Base-by-base conservation (phyloP, 2,113 vertebrate genomes). In the Onychostoma macrolepis region DNA sequence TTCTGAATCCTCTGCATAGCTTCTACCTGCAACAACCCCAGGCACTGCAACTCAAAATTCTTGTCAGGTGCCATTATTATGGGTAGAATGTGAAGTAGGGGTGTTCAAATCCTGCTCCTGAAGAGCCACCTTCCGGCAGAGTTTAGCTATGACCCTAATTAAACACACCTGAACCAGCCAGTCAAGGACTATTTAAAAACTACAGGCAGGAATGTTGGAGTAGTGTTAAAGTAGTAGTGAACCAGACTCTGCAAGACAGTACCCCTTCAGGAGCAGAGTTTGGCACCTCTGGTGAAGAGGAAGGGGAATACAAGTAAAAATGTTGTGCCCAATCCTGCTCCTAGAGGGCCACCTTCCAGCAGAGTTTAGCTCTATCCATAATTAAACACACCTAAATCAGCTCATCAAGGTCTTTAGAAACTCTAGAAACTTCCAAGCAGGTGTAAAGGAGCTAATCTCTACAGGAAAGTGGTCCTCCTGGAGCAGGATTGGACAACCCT, bases 1-100 rank as follows among this genome's bases (percentile, higher is more conserved):
- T 77, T 50, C 75, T 45, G 72, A 75, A 75, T 75, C 38, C 72
- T 45, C 38, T 43, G 38, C 38, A 75, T 74, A 74, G 71, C 24
- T 45, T n/a, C 72, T 13, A 75, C 11, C 72, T 75, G 24, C 21
- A 75, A 75, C 38, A 43, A 75, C 38, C 21, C 24, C 11, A 75
- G 24, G 24, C 72, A 43, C 11, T 43, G 72, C 38, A 75, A 43
- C 24, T 75, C 38, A 45, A 6, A 75, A 75, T 43, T 75, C 1
- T 45, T 45, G 38, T 75, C 38, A 75, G 38, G 5, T 45, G 24
- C 11, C 6, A 38, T 75, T 75, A n/a, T 26, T 43, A 75, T 43
- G 38, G 41, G 11, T 75, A 15, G 1, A 6, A 5, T 15, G 36
- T 75, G 6, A 24, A 43, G 24, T 21, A n/a, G 38, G 24, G 11